Percentiles rank a stretch among this genome's conserved stretches.
Evolutionary conservation across 2,888 invertebrate genomes (phyloP).

Genomic region (Scaptomyza reducta): DNA sequence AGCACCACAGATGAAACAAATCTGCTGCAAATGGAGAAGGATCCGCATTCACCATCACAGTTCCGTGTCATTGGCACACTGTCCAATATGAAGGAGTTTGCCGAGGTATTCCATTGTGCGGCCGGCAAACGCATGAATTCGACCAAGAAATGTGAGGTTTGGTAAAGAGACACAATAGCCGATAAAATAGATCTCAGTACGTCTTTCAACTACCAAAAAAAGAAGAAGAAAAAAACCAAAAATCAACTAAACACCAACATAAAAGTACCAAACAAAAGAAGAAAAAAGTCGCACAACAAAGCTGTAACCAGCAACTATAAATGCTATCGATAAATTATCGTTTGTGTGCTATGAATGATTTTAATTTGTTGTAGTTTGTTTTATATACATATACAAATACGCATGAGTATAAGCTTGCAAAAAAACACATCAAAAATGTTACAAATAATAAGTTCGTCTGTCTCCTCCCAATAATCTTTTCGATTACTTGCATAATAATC

Average conservation of each 20-base stretch:
- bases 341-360: not conserved
- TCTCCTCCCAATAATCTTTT: too few relatives aligned
- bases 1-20: slow-evolving; percentile 93
- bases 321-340: slow-evolving; percentile 9
- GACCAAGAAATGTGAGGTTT: slow-evolving; percentile 92
- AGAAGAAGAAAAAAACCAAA: slow-evolving; percentile 6
- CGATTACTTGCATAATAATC: too few relatives aligned
- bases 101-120: slow-evolving; percentile 91
- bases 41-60: slow-evolving; percentile 95
- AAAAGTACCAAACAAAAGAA: slow-evolving; percentile 6
- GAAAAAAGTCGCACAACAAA: not conserved
- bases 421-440: not conserved
- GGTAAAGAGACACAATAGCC: slow-evolving; percentile 86
- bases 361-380: slow-evolving; percentile 14
- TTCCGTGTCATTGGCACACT: slow-evolving; percentile 94
- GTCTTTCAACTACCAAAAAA: slow-evolving; percentile 17
- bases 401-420: slow-evolving; percentile 20
- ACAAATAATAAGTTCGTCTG: too few relatives aligned
- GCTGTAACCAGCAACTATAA: not conserved
- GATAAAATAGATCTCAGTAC: slow-evolving; percentile 55
- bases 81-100: slow-evolving; percentile 93
- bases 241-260: not conserved
- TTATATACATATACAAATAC: slow-evolving; percentile 5
- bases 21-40: slow-evolving; percentile 94
- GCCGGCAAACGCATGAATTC: slow-evolving; percentile 93